phyloP scores from a whole-genome alignment of 2,888 invertebrate genomes.

The Flabesymbios commensalis region DNA sequence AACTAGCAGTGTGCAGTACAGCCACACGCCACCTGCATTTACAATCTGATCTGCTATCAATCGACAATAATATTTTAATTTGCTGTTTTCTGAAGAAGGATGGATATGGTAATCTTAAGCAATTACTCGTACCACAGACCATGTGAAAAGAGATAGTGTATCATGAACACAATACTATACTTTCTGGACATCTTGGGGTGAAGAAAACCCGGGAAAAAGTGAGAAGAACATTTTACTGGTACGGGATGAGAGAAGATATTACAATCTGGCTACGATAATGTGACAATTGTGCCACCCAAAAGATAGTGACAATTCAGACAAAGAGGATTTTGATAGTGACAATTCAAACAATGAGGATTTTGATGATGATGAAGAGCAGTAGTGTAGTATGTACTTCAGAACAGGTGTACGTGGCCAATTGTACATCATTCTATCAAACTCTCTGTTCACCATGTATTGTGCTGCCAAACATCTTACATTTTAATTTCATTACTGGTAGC shows the following conservation, averaged over 20 bases:
- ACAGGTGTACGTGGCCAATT: no score
- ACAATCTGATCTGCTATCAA: not conserved
- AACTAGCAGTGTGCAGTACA: conserved; percentile 1
- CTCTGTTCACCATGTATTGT: no score
- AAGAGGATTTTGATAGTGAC: no score
- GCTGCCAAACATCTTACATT: no score
- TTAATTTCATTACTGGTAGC: no score
- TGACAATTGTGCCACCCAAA: conserved; percentile 23
- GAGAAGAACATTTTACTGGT: conserved; percentile 22
- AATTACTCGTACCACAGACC: conserved; percentile 16
- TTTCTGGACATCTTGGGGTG: conserved; percentile 24
- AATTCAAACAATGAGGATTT: no score
- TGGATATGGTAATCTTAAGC: not conserved
- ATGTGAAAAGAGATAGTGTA: conserved; percentile 12
- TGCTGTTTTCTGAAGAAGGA: conserved; percentile 9
- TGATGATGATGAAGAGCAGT: no score
- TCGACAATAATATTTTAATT: conserved; percentile 18
- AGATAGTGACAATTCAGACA: no score
- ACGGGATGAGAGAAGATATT: conserved; percentile 16
- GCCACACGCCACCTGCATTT: conserved; percentile 13
- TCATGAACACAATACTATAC: conserved; percentile 14
- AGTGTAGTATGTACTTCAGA: no score
- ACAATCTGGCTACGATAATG: conserved; percentile 20
- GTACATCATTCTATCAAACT: no score
- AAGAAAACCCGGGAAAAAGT: conserved; percentile 21